Evolutionary conservation across 2,113 vertebrate genomes (phyloP), one percentile per base, ranked within the genome.

Genomic region (Ibidorhyncha struthersii): DNA sequence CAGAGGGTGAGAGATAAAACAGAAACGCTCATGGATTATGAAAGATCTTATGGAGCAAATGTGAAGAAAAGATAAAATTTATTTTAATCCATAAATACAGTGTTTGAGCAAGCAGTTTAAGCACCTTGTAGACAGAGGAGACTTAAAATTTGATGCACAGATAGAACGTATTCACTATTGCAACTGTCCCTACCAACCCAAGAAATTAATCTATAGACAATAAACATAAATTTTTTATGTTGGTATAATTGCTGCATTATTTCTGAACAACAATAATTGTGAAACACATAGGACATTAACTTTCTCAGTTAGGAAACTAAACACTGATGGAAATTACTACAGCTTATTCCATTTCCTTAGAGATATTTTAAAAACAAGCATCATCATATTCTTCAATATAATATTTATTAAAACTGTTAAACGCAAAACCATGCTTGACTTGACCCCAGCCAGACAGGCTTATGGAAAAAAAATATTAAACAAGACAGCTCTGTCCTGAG

Each of bases 1-100:
- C 29, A 76, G n/a, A 36, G 58, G 49, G n/a, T 0, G 0, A 0
- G 7, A 86, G 4, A 53, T 16, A 12, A 34, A 45, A 32, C 26
- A 70, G 22, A 38, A 81, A 49, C 0, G 4, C 13, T 40, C 11
- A 19, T 4, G 32, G 50, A 23, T 14, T 80, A 65, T 20, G 78
- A 86, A 74, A 79, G 27, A 45, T 65, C 29, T 58, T 20, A 13
- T 21, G 69, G 32, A 47, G 32, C 12, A 85, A 86, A 47, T 1
- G 7, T 5, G 27, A 67, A 21, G 6, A 55, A 62, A 52, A 81
- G n/a, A 12, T 47, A 87, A 59, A 4, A 7, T 23, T 32, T 19
- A 12, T 19, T 82, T 92, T 21, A 74, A n/a, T 66, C 69, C 16
- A 34, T 27, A 82, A 73, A 59, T 11, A 36, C 15, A 38, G 10